phyloP scores from a whole-genome alignment of 2,113 vertebrate genomes.

The Labrus mixtus region DNA sequence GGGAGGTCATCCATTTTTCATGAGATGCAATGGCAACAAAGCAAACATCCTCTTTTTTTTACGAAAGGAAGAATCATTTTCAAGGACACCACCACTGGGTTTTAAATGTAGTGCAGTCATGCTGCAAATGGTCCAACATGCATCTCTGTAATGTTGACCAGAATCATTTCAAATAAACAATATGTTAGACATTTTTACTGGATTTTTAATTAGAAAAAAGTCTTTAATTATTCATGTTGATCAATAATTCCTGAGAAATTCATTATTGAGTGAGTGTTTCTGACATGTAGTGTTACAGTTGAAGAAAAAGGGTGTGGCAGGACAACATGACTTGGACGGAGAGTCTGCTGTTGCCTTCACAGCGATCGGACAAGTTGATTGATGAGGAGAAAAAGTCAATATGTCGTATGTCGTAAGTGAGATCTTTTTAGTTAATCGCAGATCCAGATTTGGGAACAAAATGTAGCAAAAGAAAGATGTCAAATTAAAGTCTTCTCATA shows the following conservation, averaged over 20 bases:
- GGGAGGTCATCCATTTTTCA: conserved; percentile 83
- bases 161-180: conserved; percentile 15
- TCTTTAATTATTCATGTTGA: conserved; percentile 58
- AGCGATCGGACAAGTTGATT: conserved; percentile 22
- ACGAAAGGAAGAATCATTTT: conserved; percentile 54
- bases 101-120: conserved; percentile 22
- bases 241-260: conserved; percentile 67
- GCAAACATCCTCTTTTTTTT: conserved; percentile 77
- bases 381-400: conserved; percentile 29
- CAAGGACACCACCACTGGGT: conserved; percentile 51
- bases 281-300: conserved; percentile 4
- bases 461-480: background rate
- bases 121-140: conserved; percentile 4
- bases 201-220: conserved; percentile 19
- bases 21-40: conserved; percentile 75
- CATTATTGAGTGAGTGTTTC: conserved; percentile 57
- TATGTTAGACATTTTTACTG: conserved; percentile 12
- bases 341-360: conserved; percentile 22
- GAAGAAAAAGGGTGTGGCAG: conserved; percentile 35
- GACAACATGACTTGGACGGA: background rate
- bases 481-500: background rate
- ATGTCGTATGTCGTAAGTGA: background rate
- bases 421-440: background rate
- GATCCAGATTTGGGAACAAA: background rate
- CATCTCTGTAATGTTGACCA: conserved; percentile 3